Evolutionary conservation across 64 coral and sea anemone genomes (phyloP), one percentile per base, ranked within the genome.

Genomic region (Dendrophyllia cribrosa): DNA sequence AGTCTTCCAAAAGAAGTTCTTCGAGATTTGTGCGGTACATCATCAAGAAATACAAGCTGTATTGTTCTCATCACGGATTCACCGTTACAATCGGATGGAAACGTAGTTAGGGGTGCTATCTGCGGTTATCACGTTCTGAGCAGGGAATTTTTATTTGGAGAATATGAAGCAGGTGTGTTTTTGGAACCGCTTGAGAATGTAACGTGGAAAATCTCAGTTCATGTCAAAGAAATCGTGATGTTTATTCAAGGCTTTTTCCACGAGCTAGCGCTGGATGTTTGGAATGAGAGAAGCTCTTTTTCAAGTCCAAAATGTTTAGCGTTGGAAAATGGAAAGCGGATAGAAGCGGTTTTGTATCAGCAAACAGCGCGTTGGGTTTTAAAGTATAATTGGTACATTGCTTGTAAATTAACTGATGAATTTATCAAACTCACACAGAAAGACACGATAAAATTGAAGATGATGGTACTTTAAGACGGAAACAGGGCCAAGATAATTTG

Each of bases 101-200:
- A 79, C 77, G 11, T 79, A 14, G 55, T 79, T 7, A 24, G n/a
- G 59, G 77, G 77, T 1, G 77, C 21, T 24, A 79, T 79, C 14
- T 79, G 77, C 77, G 77, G 77, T 14, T 79, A 26, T 13, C 20
- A 79, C 21, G 52, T 43, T 59, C 22, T 60, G 3, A 79, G 23
- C 51, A 79, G 23, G 13, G 55, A 79, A 60, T 79, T 60, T 59
- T 34, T 79, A 59, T 59, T 79, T 24, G 77, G 77, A 23, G 24
- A 79, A 59, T 79, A 79, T 26, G 3, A 79, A 43, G 24, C 77
- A 43, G 23, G 4, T 58, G 77, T 79, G 51, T 79, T 60, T 59
- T 22, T 25, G 23, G 55, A 79, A 43, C 53, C 51, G 21, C 77
- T 79, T 25, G 77, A 59, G 23, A 59, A 55, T 7, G 52, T 12